Conservation (phyloP, 2,797 vertebrate genomes). For the Sebastes hopkinsi region DNA sequence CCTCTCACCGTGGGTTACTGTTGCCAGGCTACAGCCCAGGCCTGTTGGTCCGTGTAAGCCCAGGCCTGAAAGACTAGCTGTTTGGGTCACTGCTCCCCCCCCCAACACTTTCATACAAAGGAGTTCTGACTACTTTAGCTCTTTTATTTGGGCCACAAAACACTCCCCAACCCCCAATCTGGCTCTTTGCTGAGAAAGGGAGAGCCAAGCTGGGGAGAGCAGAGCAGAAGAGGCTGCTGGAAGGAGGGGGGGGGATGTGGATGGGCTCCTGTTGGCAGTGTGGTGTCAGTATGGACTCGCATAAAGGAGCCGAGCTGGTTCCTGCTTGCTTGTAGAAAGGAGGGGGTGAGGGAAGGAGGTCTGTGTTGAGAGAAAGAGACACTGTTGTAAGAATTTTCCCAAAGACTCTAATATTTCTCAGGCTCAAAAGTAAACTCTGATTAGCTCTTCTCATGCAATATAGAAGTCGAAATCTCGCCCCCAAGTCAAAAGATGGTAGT, state of each 20-base stretch:
- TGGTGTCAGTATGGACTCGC: slow-evolving; percentile 79
- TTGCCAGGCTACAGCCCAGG: slow-evolving; percentile 87
- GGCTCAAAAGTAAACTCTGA: background rate
- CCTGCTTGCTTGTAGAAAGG: slow-evolving; percentile 55
- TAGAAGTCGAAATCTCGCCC: slow-evolving; percentile 16
- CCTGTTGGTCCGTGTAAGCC: slow-evolving; percentile 83
- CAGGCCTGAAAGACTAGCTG: slow-evolving; percentile 85
- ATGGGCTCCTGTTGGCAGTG: slow-evolving; percentile 82
- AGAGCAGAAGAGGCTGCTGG: slow-evolving; percentile 72
- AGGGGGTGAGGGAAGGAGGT: slow-evolving; percentile 18
- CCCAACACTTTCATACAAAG: slow-evolving; percentile 83
- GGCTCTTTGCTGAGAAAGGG: slow-evolving; percentile 82
- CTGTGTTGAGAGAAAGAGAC: slow-evolving; percentile 47
- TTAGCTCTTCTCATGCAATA: background rate
- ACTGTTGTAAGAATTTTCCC: slow-evolving; percentile 38
- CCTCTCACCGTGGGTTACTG: slow-evolving; percentile 87
- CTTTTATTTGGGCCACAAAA: slow-evolving; percentile 89
- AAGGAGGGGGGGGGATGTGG: slow-evolving; percentile 60
- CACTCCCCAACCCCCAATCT: slow-evolving; percentile 84
- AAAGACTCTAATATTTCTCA: slow-evolving; percentile 26
- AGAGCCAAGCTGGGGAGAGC: slow-evolving; percentile 69
- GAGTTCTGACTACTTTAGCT: slow-evolving; percentile 87
- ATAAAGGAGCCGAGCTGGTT: slow-evolving; percentile 74
- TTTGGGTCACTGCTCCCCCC: slow-evolving; percentile 84
- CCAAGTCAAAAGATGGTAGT: slow-evolving; percentile 14